Percentiles rank a stretch among this genome's conserved stretches.
These are phyloP conservation scores for Nothocercus nigrocapillus DNA, from an alignment of 2,113 vertebrate species.

Conservation along the genomic window DNA sequence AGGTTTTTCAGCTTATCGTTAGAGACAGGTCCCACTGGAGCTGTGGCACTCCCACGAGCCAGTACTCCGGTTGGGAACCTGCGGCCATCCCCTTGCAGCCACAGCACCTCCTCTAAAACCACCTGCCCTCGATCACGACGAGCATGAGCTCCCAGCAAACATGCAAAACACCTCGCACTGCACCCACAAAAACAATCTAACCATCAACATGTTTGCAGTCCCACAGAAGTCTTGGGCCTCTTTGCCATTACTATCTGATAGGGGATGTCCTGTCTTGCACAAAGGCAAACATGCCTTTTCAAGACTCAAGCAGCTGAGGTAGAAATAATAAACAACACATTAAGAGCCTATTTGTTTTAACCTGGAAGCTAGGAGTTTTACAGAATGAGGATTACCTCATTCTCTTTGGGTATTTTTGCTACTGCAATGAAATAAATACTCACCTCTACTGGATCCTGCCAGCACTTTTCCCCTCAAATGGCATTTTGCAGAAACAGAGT, in stretches of 20 bases:
- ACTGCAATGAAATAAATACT: neutral
- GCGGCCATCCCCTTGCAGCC: neutral
- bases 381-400: neutral
- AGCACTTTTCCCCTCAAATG: neutral
- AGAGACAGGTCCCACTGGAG: neutral
- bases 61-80: neutral
- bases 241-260: neutral
- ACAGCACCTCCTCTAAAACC: neutral
- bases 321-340: neutral
- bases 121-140: neutral
- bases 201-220: neutral
- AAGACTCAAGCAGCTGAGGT: neutral
- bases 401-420: neutral
- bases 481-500: neutral
- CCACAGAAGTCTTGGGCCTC: neutral
- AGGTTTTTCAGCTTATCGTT: constrained; percentile 1
- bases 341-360: neutral
- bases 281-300: neutral
- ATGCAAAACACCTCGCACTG: neutral
- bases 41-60: neutral
- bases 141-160: neutral
- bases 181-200: neutral
- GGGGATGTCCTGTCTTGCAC: neutral
- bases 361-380: neutral
- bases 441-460: neutral